Evolutionary conservation across 2,113 vertebrate genomes (phyloP).

Genomic region (Nothocercus julius): DNA sequence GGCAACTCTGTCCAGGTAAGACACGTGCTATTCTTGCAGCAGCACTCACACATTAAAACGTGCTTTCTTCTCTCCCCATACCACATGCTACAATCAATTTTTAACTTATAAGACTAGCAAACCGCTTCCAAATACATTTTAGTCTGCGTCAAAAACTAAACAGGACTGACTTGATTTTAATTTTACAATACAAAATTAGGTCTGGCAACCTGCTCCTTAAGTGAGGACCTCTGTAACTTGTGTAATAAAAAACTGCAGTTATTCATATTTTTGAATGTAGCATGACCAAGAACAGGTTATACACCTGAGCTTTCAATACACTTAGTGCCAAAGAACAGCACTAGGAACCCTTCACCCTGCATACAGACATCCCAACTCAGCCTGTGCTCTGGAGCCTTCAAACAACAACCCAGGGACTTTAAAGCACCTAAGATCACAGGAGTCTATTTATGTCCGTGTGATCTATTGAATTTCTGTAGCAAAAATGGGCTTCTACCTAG

Average conservation of each 20-base stretch:
- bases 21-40: neutral
- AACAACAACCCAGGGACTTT: fast-evolving
- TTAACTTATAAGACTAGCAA: neutral
- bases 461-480: neutral
- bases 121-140: neutral
- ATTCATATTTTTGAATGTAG: neutral
- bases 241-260: neutral
- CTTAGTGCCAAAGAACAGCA: neutral
- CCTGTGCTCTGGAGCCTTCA: neutral
- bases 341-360: neutral
- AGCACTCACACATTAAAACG: neutral
- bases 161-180: neutral
- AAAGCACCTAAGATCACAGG: neutral
- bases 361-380: neutral
- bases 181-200: neutral
- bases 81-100: neutral
- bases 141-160: neutral
- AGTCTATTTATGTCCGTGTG: neutral
- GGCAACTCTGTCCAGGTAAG: neutral
- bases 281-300: neutral
- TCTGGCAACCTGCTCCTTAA: neutral
- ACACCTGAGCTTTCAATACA: neutral
- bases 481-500: neutral
- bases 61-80: neutral
- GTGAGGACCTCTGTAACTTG: neutral